These are phyloP conservation scores for Mystacides longicornis DNA, from an alignment of 2,888 invertebrate genomes.

Conservation along the genomic window DNA sequence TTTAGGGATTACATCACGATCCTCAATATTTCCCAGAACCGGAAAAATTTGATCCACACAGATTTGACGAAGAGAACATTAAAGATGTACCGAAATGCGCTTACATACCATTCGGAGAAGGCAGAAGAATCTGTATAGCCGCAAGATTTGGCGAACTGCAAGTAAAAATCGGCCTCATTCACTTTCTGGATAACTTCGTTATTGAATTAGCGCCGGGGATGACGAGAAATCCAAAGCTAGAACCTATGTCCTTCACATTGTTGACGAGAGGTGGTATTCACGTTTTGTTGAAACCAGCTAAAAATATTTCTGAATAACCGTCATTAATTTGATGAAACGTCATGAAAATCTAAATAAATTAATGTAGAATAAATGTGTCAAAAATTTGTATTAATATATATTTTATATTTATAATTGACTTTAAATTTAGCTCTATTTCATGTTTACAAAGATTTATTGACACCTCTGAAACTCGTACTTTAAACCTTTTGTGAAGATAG, in stretches of 20 bases:
- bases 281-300: neutral
- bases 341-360: no score
- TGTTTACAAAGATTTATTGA: no score
- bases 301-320: no score
- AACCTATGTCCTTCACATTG: constrained; percentile 14
- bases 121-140: constrained; percentile 17
- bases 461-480: no score
- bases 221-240: constrained; percentile 8
- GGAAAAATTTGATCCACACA: constrained; percentile 14
- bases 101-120: constrained; percentile 20
- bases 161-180: constrained; percentile 16
- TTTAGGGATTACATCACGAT: constrained; percentile 19
- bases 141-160: constrained; percentile 15
- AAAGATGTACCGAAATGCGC: constrained; percentile 11
- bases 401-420: no score
- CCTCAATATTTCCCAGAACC: constrained; percentile 16
- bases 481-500: no score
- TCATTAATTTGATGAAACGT: no score
- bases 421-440: no score
- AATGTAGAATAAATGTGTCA: no score
- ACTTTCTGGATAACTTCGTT: constrained; percentile 12
- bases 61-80: constrained; percentile 17
- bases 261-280: constrained; percentile 12
- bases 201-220: constrained; percentile 17
- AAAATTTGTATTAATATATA: no score